These are phyloP conservation scores for Drosophila mercatorum DNA, from an alignment of 2,888 invertebrate species.

Conservation along the genomic window DNA sequence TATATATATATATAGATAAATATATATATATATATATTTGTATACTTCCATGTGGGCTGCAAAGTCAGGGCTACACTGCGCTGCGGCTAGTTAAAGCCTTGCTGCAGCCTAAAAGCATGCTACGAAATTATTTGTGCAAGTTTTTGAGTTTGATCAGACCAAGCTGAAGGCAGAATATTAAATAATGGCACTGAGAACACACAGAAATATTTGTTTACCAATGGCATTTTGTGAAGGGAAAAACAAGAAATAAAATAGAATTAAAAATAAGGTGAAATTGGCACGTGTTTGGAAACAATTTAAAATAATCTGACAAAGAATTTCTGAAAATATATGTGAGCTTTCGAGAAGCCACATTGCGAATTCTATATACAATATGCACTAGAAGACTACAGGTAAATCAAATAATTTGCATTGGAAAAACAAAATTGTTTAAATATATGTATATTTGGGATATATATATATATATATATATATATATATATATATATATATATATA, in stretches of 20 bases:
- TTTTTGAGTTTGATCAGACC: not conserved
- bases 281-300: not conserved
- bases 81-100: conserved; percentile 32
- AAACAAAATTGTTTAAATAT: not conserved
- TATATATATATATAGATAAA: conserved; percentile 13
- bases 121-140: conserved; percentile 4
- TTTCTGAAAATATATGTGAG: not conserved
- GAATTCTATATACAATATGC: not conserved
- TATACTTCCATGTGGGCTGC: conserved; percentile 25
- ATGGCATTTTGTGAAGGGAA: not conserved
- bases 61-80: conserved; percentile 30
- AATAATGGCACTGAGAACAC: not conserved
- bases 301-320: too few species aligned
- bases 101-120: conserved; percentile 32
- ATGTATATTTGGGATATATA: not conserved
- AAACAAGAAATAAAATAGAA: not conserved
- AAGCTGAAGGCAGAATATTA: not conserved
- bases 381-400: not conserved
- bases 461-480: too few species aligned
- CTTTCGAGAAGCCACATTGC: too few species aligned
- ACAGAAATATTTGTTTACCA: not conserved
- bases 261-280: not conserved
- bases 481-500: too few species aligned
- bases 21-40: conserved; percentile 5
- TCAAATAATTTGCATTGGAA: not conserved